Base-by-base conservation (phyloP, 2,113 vertebrate genomes). In the Protobothrops flavoviridis region DNA sequence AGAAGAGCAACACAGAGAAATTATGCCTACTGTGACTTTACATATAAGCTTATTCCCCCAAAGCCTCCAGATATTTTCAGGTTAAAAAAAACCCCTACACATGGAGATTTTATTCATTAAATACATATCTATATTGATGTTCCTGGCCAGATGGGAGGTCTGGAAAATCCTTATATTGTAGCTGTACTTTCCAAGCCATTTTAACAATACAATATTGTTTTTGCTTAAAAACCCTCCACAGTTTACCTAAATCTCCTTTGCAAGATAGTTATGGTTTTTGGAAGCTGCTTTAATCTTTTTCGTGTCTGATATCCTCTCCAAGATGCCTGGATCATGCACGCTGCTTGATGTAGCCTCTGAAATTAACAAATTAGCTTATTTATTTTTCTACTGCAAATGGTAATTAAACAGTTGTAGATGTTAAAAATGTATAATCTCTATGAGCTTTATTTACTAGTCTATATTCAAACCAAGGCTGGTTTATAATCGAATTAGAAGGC, bases 161-260 rank as follows among this genome's bases (percentile, higher is more conserved):
- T 45, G 53, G 33, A 85, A n/a, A 91, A 91, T 85, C 55, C 11
- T 29, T 57, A n/a, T 74, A n/a, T 23, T 74, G 43, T 17, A 69
- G 15, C n/a, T 55, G 24, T 33, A 81, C 26, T 90, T 53, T 21
- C 48, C 9, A 53, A 74, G 17, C 24, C 20, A 53, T n/a, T 24
- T 33, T 91, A n/a, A 91, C 21, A 74, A 74, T 1, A 50, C 39
- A 1, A 53, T 55, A 89, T 43, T 26, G 12, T 23, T 10, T 95
- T 93, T 90, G 92, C 29, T 94, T n/a, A 89, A 93, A 93, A 5
- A 8, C 55, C 52, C 24, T 4, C 4, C 5, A 21, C 26, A 20
- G 2, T 64, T 95, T 96, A 99, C 99, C 99, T 99, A 98, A 99
- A 99, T 97, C 96, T 98, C 89, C 98, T 98, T 97, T 99, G 99